Evolutionary conservation across 53 echinoderm and acorn worm species (phyloP).

Genomic region (Mesocentrotus franciscanus): DNA sequence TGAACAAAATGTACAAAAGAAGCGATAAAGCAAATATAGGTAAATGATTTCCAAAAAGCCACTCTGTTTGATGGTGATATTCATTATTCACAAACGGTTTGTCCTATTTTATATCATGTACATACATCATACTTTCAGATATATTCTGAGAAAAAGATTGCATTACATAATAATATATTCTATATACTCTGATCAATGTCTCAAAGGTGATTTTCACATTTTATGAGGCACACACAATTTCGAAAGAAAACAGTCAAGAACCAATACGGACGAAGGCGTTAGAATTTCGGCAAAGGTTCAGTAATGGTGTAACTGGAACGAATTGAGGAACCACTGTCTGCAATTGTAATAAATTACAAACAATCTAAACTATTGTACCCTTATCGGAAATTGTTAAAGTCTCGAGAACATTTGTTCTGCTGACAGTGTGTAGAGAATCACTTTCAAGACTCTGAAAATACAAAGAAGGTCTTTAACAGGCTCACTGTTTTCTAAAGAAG

Average conservation of each 20-base stretch:
- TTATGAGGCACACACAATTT: conserved; percentile 8
- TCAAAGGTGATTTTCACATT: neutral
- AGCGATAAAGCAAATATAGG: neutral
- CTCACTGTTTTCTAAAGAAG: no score
- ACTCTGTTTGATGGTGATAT: neutral
- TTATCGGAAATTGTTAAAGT: neutral
- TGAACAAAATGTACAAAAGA: conserved; percentile 49
- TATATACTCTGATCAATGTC: neutral
- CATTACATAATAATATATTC: neutral
- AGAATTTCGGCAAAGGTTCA: neutral
- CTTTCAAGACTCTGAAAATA: neutral
- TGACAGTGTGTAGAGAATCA: neutral
- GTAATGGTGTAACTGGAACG: neutral
- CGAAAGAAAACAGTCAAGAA: neutral
- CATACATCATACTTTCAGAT: neutral
- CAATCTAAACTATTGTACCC: neutral
- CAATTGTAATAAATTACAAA: neutral
- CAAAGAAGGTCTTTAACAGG: neutral
- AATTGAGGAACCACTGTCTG: neutral
- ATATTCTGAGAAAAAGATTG: conserved; percentile 7
- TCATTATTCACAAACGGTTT: neutral
- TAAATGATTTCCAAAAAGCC: neutral
- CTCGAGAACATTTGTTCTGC: neutral
- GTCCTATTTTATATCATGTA: neutral
- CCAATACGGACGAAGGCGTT: neutral